Conservation (phyloP, 1,140 invertebrate genomes). For the Tetraneura akinire region DNA sequence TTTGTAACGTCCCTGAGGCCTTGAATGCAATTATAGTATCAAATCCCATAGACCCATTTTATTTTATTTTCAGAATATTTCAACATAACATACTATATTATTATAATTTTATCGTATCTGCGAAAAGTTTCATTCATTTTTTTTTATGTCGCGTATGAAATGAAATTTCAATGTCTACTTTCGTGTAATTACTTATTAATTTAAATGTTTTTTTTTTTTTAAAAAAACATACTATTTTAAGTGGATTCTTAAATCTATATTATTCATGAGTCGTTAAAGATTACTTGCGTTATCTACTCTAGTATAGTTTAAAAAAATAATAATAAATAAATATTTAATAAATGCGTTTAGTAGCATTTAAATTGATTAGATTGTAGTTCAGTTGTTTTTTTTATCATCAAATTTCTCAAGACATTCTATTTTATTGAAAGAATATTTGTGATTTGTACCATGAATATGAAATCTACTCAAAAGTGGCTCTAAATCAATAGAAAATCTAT, state of each 20-base stretch:
- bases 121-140: too few relatives aligned
- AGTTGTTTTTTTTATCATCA: too few relatives aligned
- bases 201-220: background rate
- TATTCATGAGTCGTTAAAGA: background rate
- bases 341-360: too few relatives aligned
- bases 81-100: background rate
- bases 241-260: background rate
- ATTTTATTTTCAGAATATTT: conserved; percentile 48
- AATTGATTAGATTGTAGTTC: too few relatives aligned
- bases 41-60: too few relatives aligned
- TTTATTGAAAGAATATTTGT: too few relatives aligned
- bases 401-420: too few relatives aligned
- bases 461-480: too few relatives aligned
- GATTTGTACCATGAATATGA: too few relatives aligned
- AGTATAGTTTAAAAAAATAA: background rate
- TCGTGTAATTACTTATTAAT: background rate
- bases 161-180: background rate
- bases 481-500: background rate
- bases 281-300: background rate
- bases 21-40: too few relatives aligned
- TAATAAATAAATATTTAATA: background rate
- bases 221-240: background rate
- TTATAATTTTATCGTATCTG: too few relatives aligned
- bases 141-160: background rate
- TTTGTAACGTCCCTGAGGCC: too few relatives aligned